phyloP scores from a whole-genome alignment of 2,797 vertebrate species.

The Xyrichtys novacula region DNA sequence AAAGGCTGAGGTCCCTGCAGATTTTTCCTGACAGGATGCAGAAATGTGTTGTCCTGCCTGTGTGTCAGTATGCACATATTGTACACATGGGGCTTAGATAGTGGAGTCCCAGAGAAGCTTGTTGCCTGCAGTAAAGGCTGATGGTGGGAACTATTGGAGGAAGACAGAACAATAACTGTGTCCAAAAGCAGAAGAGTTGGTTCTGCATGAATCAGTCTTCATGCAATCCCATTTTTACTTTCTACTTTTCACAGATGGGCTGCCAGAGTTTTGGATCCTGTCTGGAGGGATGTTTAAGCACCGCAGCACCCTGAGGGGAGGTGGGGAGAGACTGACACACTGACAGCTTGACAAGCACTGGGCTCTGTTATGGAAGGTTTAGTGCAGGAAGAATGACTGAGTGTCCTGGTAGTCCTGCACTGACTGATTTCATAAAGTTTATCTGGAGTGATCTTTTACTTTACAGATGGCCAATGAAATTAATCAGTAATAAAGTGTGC shows the following conservation, averaged over 20 bases:
- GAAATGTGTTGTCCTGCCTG: conserved; percentile 18
- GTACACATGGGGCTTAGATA: conserved; percentile 38
- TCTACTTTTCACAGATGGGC: conserved; percentile 46
- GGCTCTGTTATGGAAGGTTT: conserved; percentile 21
- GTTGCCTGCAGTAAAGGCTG: conserved; percentile 35
- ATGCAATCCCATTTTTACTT: conserved; percentile 55
- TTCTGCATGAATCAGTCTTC: conserved; percentile 32
- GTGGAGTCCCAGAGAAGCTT: conserved; percentile 34
- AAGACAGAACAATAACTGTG: conserved; percentile 38
- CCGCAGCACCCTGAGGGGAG: conserved; percentile 43
- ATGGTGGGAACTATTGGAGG: conserved; percentile 16
- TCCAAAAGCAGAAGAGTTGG: conserved; percentile 37
- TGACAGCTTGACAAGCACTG: conserved; percentile 50
- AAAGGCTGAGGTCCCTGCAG: conserved; percentile 57
- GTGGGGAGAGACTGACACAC: conserved; percentile 57
- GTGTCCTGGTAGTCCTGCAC: conserved; percentile 21
- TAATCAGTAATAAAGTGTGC: too few relatives aligned
- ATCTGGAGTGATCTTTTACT: too few relatives aligned
- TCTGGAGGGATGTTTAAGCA: conserved; percentile 72
- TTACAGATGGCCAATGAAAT: too few relatives aligned
- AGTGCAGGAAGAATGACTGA: conserved; percentile 2
- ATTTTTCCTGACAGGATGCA: conserved; percentile 49
- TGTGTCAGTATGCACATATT: conserved; percentile 39
- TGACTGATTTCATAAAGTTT: conserved; percentile 37
- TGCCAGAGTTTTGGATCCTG: conserved; percentile 60